Conservation (phyloP, 1,140 invertebrate genomes). For the Drosophila tani region DNA sequence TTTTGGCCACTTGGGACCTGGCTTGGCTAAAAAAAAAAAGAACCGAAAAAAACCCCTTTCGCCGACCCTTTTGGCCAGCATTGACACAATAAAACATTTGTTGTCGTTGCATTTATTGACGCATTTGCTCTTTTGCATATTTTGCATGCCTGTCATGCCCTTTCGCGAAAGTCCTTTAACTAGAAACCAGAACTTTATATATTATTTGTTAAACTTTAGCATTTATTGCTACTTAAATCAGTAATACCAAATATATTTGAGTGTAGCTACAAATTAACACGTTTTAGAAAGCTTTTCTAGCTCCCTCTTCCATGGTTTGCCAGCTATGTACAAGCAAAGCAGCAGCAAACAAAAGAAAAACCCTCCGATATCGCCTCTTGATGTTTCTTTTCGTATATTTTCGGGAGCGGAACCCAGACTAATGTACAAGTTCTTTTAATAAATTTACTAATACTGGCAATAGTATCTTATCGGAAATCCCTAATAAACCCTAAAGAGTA, state of each 20-base stretch:
- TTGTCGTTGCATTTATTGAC: constrained; percentile 79
- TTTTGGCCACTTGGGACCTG: constrained; percentile 64
- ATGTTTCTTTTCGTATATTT: too few species aligned
- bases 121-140: constrained; percentile 79
- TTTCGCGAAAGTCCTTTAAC: neutral
- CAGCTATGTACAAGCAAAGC: too few species aligned
- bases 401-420: too few species aligned
- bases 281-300: too few species aligned
- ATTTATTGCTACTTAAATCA: too few species aligned
- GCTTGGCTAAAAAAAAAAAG: constrained; percentile 1
- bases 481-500: neutral
- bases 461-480: too few species aligned
- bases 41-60: neutral
- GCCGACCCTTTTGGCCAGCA: constrained; percentile 54
- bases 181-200: neutral
- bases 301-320: too few species aligned
- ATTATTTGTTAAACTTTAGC: too few species aligned
- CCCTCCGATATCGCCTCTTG: too few species aligned
- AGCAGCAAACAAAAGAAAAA: too few species aligned
- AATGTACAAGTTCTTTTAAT: too few species aligned
- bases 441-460: too few species aligned
- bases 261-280: neutral
- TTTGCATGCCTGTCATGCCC: constrained; percentile 40
- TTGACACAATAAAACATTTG: constrained; percentile 78
- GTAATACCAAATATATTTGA: neutral